Evolutionary conservation across 2,113 vertebrate genomes (phyloP), one percentile per base, ranked within the genome.

Genomic region (Menidia beryllina): DNA sequence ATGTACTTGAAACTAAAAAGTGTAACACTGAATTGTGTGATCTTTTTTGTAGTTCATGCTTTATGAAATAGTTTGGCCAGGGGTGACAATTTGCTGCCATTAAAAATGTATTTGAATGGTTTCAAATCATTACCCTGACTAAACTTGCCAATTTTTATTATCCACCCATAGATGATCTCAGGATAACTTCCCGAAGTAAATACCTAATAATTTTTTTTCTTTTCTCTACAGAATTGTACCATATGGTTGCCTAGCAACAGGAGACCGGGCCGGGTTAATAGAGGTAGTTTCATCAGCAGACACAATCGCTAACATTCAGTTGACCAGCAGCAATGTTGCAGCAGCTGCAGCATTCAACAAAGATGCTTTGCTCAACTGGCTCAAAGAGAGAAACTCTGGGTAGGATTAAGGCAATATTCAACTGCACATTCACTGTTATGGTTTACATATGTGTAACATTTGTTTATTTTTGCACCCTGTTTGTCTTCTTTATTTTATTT

Each of bases 261-360:
- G 98, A 43, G 97, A 99, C 83, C 95, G 96, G 26, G 93, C 97
- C 17, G 98, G 98, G 72, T 92, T 99, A 81, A 99, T 99, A n/a
- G 97, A 99, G 88, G 97, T 98, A 2, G 97, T 99, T 41, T 96
- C 96, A 13, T 94, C 94, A 0, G 95, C 98, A 26, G 97, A 99
- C 79, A 99, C 98, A 7, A 99, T 99, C 64, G 98, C 98, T 60
- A 98, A 98, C 93, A 99, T 99, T 88, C 98, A 99, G 92, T 94
- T 99, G 81, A 98, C 96, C 78, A 97, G 95, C 89, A 98, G 96
- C 92, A 99, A 99, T 1, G 95, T 99, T 77, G 97, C 97, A 43
- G 98, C 98, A 0, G 93, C 98, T 0, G 98, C 98, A 0, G 98
- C 98, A 64, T 99, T 99, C 93, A 99, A 99, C 92, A 99, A 99